A percentile compares a stretch with the other conserved stretches of the same genome.
Conservation (phyloP, 1,140 invertebrate genomes). For the Drosophila ohnishii region DNA sequence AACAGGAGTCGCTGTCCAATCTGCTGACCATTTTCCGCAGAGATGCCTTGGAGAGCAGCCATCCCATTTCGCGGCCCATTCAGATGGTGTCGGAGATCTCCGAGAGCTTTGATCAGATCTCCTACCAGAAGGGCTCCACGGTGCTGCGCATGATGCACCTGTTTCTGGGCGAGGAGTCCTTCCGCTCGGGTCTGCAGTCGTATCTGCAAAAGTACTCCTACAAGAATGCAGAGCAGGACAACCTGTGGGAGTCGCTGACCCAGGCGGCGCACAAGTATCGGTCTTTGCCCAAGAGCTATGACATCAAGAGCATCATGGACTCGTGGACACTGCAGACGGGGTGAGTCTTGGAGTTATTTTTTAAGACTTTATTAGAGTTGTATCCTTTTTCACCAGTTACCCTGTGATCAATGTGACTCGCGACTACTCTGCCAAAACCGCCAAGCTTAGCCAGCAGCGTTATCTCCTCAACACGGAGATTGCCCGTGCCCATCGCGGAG, state of each 20-base stretch:
- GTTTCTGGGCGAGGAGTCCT: slow-evolving; percentile 91
- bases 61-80: slow-evolving; percentile 86
- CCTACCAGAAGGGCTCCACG: slow-evolving; percentile 92
- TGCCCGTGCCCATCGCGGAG: slow-evolving; percentile 29
- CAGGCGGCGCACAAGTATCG: slow-evolving; percentile 84
- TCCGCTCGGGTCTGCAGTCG: slow-evolving; percentile 87
- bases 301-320: slow-evolving; percentile 89
- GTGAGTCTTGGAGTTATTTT: slow-evolving; percentile 13
- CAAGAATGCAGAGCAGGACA: slow-evolving; percentile 90
- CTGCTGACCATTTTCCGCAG: slow-evolving; percentile 84
- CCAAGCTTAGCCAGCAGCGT: slow-evolving; percentile 84
- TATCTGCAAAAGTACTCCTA: slow-evolving; percentile 87
- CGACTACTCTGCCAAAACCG: slow-evolving; percentile 84
- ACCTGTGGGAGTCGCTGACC: slow-evolving; percentile 91
- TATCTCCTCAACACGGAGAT: slow-evolving; percentile 80
- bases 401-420: slow-evolving; percentile 89
- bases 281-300: slow-evolving; percentile 84
- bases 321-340: slow-evolving; percentile 92
- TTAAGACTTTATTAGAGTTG: no score
- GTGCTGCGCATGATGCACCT: slow-evolving; percentile 95
- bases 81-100: slow-evolving; percentile 90
- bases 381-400: slow-evolving; percentile 83
- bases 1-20: slow-evolving; percentile 86
- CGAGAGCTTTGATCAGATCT: slow-evolving; percentile 95
- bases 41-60: slow-evolving; percentile 85